Conservation (phyloP, 2,113 vertebrate genomes). For the Polypterus bichir region DNA sequence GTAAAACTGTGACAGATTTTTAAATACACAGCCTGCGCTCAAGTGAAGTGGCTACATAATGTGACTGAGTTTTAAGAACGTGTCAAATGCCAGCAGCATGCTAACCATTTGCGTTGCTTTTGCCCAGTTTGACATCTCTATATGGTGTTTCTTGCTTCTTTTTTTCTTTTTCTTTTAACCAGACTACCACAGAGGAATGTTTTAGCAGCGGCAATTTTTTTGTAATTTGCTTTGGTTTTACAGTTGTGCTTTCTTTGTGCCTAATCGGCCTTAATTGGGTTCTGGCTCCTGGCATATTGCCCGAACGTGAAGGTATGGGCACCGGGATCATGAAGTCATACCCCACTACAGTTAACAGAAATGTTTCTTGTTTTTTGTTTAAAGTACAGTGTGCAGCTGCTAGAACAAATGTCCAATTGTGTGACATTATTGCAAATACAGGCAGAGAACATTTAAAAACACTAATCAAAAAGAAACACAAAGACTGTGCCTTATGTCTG, state of each 20-base stretch:
- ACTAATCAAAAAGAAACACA: too few relatives aligned
- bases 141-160: conserved; percentile 4
- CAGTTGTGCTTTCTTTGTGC: conserved; percentile 48
- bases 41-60: conserved; percentile 58
- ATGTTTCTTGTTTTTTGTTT: background rate
- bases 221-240: conserved; percentile 45
- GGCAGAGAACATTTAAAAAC: too few relatives aligned
- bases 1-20: conserved; percentile 52
- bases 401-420: too few relatives aligned
- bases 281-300: conserved; percentile 37
- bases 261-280: conserved; percentile 52
- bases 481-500: too few relatives aligned
- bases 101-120: conserved; percentile 41
- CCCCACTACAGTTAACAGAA: background rate
- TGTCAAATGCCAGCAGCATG: conserved; percentile 40
- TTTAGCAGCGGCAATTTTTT: conserved; percentile 32
- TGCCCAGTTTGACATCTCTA: conserved; percentile 38
- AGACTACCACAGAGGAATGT: conserved; percentile 31
- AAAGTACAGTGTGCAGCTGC: too few relatives aligned
- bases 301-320: conserved; percentile 34
- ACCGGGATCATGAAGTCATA: conserved; percentile 27
- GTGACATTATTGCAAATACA: too few relatives aligned
- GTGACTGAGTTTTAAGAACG: conserved; percentile 31
- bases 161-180: conserved; percentile 26
- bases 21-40: conserved; percentile 53